Base-by-base conservation (phyloP, 2,888 invertebrate genomes). In the Sinodicranocentrus sp. region DNA sequence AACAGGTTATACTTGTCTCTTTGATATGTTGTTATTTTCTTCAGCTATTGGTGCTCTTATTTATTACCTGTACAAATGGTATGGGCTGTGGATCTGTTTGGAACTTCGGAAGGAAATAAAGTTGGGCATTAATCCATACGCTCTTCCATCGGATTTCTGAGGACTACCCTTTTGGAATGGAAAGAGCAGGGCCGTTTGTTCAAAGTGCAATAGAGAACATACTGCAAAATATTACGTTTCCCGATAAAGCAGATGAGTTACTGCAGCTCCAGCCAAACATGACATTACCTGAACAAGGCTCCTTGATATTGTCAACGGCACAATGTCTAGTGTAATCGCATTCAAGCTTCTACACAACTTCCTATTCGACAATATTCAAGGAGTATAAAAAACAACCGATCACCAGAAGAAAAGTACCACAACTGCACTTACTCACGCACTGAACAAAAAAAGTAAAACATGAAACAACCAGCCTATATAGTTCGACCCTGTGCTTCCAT, bases 101-200 rank as follows among this genome's bases (percentile, higher is more conserved):
- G 86, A 86, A 75, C 78, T 86, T 54, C 68, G 79, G 54, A 86
- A 73, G 21, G 86, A 86, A 85, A 86, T 86, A 72, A 86, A 86
- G 70, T 17, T 80, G 33, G 82, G 85, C 43, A 70, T 82, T 33
- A 78, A 85, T 71, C 76, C 83, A 8, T 86, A 86, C 67, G 82
- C 85, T 19, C 79, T 86, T 17, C 86, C 84, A 33, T 85, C 83
- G 77, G 85, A 86, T 77, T 86, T 86, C 76, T 84, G 80, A 86
- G 80, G 80, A 73, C 54, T 80, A 44, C 63, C 79, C 70, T 79
- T 80, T 80, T 80, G 80, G 80, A 65, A 65, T 80, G 80, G 72
- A 73, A 80, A 80, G 57, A 73, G n/a, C 73, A 80, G 73, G 80
- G 54, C 21, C 26, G 63, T 80, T 67, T 80, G 80, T 80, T 80